A percentile compares a stretch with the other conserved stretches of the same genome.
These are phyloP conservation scores for Sphenopsis melanotis DNA, from an alignment of 2,797 vertebrate species.

Conservation along the genomic window DNA sequence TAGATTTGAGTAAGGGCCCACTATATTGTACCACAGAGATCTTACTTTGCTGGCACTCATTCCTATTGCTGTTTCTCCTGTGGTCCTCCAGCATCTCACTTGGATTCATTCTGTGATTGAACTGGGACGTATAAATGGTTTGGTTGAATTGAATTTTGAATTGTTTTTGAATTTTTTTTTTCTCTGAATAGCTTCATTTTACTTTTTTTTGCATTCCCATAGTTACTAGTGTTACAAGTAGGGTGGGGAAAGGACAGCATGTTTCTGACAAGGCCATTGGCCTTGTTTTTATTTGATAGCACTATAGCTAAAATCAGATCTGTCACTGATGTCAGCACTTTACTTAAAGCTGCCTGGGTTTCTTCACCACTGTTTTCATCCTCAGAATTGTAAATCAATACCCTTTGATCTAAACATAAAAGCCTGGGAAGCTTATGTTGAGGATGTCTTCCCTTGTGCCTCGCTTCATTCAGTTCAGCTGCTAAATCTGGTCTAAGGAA, in stretches of 20 bases:
- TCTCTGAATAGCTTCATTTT: not conserved
- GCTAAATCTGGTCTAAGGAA: not conserved
- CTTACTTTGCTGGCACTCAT: not conserved
- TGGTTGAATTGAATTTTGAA: too few relatives aligned
- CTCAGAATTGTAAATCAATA: constrained; percentile 24
- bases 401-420: constrained; percentile 41
- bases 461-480: not conserved
- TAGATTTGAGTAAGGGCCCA: not conserved
- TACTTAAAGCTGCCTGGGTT: not conserved
- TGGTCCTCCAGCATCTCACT: not conserved
- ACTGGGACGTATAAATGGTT: not conserved
- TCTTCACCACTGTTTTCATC: not conserved
- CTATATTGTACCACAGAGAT: not conserved
- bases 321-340: not conserved
- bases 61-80: not conserved
- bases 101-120: not conserved
- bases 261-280: not conserved
- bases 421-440: not conserved
- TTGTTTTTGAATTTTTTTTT: not conserved
- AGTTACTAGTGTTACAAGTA: not conserved
- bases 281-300: not conserved
- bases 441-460: not conserved
- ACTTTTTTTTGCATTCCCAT: not conserved
- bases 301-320: not conserved
- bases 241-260: not conserved